phyloP scores from a whole-genome alignment of 2,888 invertebrate species.

The Noctuana brunneofusca region DNA sequence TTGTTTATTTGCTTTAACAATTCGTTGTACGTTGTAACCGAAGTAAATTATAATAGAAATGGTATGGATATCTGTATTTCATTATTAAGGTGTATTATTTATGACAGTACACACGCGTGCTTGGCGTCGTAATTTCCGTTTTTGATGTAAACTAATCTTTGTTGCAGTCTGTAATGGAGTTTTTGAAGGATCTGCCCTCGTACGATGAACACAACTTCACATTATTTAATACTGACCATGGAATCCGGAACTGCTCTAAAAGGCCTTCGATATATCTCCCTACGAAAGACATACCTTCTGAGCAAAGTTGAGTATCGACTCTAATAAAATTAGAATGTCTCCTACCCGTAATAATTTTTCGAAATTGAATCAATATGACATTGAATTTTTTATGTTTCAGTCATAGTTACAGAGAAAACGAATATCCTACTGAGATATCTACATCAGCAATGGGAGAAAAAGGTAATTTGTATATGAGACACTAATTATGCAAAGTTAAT shows the following conservation, averaged over 20 bases:
- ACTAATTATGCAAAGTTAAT: neutral
- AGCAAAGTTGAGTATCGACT: constrained; percentile 89
- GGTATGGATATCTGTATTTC: constrained; percentile 50
- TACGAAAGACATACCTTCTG: constrained; percentile 95
- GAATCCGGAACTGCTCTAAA: constrained; percentile 91
- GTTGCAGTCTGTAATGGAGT: constrained; percentile 92
- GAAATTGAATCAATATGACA: constrained; percentile 16
- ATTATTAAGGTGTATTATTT: constrained; percentile 37
- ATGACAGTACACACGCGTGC: constrained; percentile 44
- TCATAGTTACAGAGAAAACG: constrained; percentile 97
- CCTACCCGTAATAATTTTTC: constrained; percentile 1
- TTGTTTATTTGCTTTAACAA: constrained; percentile 50
- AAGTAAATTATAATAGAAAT: constrained; percentile 53
- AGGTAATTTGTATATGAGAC: constrained; percentile 77
- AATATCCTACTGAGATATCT: constrained; percentile 96
- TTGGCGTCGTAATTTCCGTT: constrained; percentile 48
- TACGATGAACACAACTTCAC: constrained; percentile 96
- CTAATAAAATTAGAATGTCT: constrained; percentile 13
- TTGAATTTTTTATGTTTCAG: constrained; percentile 78
- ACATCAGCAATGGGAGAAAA: constrained; percentile 98
- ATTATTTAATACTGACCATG: constrained; percentile 93
- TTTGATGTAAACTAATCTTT: constrained; percentile 42
- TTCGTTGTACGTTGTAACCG: constrained; percentile 43
- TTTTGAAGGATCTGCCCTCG: constrained; percentile 94
- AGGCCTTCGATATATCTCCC: constrained; percentile 95